Evolutionary conservation across 2,113 vertebrate genomes (phyloP), one percentile per base, ranked within the genome.

Genomic region (Albula goreensis): DNA sequence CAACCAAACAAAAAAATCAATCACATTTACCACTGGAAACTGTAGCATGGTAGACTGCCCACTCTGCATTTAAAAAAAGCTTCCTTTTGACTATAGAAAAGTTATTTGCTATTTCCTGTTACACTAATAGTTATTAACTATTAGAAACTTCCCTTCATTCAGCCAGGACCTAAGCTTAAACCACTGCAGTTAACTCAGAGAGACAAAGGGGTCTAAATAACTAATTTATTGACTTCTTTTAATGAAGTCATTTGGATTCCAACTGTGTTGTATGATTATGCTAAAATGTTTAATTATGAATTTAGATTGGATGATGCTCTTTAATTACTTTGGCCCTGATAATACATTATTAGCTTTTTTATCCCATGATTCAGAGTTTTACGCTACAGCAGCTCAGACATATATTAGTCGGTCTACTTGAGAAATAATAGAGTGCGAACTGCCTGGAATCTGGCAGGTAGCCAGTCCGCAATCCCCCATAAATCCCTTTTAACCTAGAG

Each of bases 281-380:
- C 95, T 95, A 96, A 95, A 96, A 96, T 97, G 97, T 96, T 98
- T 97, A 97, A 97, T 97, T 96, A 97, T 96, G 96, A 97, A 97
- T 97, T 97, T 97, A 96, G 96, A 96, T 96, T 96, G 94, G 96
- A 94, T 91, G 87, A 93, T 90, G 93, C 94, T 95, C 96, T 97
- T 97, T 97, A 97, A 97, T 97, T 97, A 97, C 96, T 96, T 92
- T 92, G 95, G 96, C 95, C 95, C 94, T 41, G 96, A 95, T 96
- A 97, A 97, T 96, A 95, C 96, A 96, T 96, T 96, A 96, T 95
- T 94, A 95, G 96, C 93, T 93, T 96, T 96, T 94, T 41, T 41
- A 41, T 97, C 96, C 94, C 94, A 95, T 96, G 96, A 94, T 96
- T 96, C 94, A 91, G 92, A 78, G 83, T 87, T 84, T 6, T 22